Conservation (phyloP, 2,797 vertebrate species). For the Nothura maculosa region DNA sequence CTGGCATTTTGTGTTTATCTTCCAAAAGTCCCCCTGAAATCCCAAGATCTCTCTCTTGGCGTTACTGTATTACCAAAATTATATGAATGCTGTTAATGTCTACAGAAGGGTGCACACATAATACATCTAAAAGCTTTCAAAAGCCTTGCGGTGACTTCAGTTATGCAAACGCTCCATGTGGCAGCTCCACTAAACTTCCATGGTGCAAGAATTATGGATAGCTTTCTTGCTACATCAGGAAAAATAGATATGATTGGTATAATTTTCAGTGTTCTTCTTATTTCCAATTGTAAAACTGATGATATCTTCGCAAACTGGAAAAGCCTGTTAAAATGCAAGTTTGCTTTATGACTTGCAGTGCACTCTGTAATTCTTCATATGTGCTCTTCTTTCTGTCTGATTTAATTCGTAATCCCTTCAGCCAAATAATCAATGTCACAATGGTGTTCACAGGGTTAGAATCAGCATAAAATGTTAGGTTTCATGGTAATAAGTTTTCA, state of each 20-base stretch:
- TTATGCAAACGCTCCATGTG: not conserved
- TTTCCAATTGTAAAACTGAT: not conserved
- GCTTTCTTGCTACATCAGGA: not conserved
- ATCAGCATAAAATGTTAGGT: not conserved
- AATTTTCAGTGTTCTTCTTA: not conserved
- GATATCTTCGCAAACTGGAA: not conserved
- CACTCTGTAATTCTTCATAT: not conserved
- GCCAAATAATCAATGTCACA: not conserved
- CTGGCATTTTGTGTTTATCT: not conserved
- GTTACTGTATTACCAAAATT: not conserved
- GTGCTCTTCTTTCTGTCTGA: not conserved
- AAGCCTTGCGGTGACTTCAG: not conserved
- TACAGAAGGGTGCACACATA: not conserved
- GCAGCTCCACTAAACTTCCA: not conserved
- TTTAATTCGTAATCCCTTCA: not conserved
- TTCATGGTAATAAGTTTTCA: not conserved
- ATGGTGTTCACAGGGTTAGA: not conserved
- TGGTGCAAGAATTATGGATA: not conserved
- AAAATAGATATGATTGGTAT: not conserved
- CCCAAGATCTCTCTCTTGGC: not conserved
- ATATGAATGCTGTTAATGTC: not conserved
- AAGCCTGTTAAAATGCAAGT: not conserved
- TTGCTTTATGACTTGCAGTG: not conserved
- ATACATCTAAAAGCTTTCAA: not conserved
- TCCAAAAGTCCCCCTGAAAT: accelerated